Evolutionary conservation across 2,888 invertebrate species (phyloP), one percentile per base, ranked within the genome.

Genomic region (Temnothorax unifasciatus): DNA sequence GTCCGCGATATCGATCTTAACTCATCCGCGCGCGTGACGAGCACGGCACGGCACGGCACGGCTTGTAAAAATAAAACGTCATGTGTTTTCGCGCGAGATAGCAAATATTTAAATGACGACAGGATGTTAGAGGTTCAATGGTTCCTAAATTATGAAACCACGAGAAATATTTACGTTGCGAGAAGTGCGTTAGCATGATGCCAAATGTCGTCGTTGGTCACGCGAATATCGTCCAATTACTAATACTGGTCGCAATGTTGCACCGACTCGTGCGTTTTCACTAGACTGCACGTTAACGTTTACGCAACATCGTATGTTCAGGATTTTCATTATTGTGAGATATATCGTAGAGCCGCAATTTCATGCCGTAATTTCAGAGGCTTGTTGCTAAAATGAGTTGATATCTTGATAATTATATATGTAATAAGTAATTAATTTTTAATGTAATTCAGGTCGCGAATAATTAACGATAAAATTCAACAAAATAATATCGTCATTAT

Each of bases 101-200:
- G n/a, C 82, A 59, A 54, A 50, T 52, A 83, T 68, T 76, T 77
- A 47, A 13, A 38, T 11, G 21, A 47, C 41, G 44, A 50, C 41
- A 34, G 47, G 34, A 69, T 11, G n/a, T 59, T 34, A 11, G 38
- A 63, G 34, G 47, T 15, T 41, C 44, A 75, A 79, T 71, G 50
- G 54, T n/a, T 69, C 81, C 59, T 71, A 85, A 86, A 82, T 86
- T 85, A 82, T 54, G 44, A 71, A 85, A 86, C 73, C 77, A 77
- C 83, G 52, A 63, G 47, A 82, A 77, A 74, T 79, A 64, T 77
- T 82, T 86, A 82, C 83, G 64, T 29, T 29, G 29, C 29, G 29
- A 29, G 29, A 29, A 76, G 77, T 69, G 68, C 50, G 29, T 75
- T 59, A 61, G 52, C 66, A 57, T 29, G 34, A 38, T 52, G 74